phyloP scores from a whole-genome alignment of 2,113 vertebrate species.

The Campylomormyrus tamandua region DNA sequence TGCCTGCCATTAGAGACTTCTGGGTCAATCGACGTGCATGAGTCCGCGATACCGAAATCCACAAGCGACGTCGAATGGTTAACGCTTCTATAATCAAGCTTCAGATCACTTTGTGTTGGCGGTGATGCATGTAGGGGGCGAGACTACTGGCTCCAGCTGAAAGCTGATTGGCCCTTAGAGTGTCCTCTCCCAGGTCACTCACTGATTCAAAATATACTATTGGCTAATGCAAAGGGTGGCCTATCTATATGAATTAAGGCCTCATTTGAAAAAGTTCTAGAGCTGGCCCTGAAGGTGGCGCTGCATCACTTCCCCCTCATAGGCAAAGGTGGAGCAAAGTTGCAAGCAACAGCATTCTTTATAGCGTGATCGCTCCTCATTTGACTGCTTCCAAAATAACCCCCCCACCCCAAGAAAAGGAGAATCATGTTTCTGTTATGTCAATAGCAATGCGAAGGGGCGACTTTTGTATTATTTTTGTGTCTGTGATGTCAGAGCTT shows the following conservation, averaged over 20 bases:
- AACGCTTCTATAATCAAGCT: background rate
- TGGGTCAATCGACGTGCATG: background rate
- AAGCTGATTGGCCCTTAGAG: background rate
- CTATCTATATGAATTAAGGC: background rate
- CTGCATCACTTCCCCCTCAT: background rate
- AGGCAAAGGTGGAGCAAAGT: background rate
- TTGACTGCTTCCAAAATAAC: background rate
- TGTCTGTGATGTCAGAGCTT: background rate
- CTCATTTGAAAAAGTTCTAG: background rate
- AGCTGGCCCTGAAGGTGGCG: background rate
- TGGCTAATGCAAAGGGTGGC: background rate
- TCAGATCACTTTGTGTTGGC: background rate
- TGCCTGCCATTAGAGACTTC: too few species aligned
- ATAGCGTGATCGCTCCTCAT: background rate
- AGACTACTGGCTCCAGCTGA: background rate
- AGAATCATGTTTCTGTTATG: background rate
- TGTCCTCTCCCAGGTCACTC: background rate
- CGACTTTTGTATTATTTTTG: background rate
- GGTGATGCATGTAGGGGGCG: background rate
- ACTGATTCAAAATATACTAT: background rate
- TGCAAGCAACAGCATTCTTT: background rate
- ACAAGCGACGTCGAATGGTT: background rate
- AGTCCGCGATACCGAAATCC: background rate
- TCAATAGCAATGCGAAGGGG: background rate
- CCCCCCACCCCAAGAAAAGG: background rate